Evolutionary conservation across 2,888 invertebrate genomes (phyloP), one percentile per base, ranked within the genome.

Genomic region (Arctia plantaginis): DNA sequence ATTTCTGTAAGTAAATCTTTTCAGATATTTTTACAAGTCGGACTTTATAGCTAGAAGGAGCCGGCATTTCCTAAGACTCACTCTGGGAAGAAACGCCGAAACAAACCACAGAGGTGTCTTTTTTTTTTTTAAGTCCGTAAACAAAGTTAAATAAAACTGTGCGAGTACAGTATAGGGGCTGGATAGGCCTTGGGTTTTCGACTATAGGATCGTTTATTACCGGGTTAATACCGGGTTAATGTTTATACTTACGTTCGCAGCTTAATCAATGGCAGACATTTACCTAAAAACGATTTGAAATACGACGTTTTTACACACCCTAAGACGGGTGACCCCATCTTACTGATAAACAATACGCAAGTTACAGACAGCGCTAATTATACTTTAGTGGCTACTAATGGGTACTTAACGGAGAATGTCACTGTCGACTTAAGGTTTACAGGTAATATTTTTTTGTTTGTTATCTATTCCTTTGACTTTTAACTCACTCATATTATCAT

Each of bases 291-390:
- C 47, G 44, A 67, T 66, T 71, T 73, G 0, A 90, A 90, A 77
- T 91, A 90, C 73, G 39, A 33, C 7, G 71, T 76, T 12, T 59
- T 7, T 0, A 47, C 39, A 30, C 23, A 72, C 10, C 0, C 1
- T 0, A 10, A 7, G 4, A 75, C 73, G 3, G 80, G 77, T 4
- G 81, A 85, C 15, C 75, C 85, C 7, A 72, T 71, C 15, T 78
- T 93, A 47, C 75, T 12, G 0, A 90, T 93, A 27, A 66, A 7
- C 1, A 73, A 88, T 20, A 30, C 88, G n/a, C 80, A 77, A 20
- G 84, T 93, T 3, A 72, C 78, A 0, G 94, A 95, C 68, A 89
- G 90, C 0, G 95, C 84, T 20, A 91, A 90, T 67, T 95, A 94
- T 71, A 93, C 93, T 0, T 72, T 94, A 3, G 79, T 86, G 0